Conservation (phyloP, 2,888 invertebrate species). For the Eledona agricola region DNA sequence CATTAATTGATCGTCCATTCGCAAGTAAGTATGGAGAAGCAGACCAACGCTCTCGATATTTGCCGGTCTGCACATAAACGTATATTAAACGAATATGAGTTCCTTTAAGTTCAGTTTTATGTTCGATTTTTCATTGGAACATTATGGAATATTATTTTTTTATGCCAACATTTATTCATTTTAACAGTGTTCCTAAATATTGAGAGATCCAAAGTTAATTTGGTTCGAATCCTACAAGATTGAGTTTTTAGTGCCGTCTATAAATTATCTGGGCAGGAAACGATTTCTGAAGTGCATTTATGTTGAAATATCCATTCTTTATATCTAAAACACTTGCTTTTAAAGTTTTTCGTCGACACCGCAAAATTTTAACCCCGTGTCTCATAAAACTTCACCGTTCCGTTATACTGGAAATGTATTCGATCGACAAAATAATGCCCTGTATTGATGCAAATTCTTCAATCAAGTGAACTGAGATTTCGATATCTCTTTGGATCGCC, state of each 20-base stretch:
- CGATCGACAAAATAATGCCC: constrained; percentile 32
- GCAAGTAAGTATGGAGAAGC: constrained; percentile 25
- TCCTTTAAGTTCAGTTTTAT: constrained; percentile 29
- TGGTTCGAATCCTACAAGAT: constrained; percentile 28
- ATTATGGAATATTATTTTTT: constrained; percentile 35
- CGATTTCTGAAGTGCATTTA: constrained; percentile 40
- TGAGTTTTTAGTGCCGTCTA: constrained; percentile 24
- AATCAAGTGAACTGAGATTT: too few relatives aligned
- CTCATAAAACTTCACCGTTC: constrained; percentile 51
- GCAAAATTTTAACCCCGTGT: constrained; percentile 51
- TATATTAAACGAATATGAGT: constrained; percentile 35
- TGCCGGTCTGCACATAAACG: constrained; percentile 33
- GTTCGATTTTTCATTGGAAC: constrained; percentile 34
- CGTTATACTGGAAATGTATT: constrained; percentile 40
- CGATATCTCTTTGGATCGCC: too few relatives aligned
- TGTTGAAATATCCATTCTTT: constrained; percentile 41
- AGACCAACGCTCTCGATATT: constrained; percentile 20
- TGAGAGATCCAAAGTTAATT: constrained; percentile 32
- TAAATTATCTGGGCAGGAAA: constrained; percentile 34
- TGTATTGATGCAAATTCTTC: constrained; percentile 33
- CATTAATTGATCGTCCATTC: constrained; percentile 22
- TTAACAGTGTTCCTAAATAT: constrained; percentile 27
- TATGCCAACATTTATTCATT: constrained; percentile 33
- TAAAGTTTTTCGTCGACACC: constrained; percentile 51
- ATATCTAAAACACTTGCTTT: constrained; percentile 42